Evolutionary conservation across 2,888 invertebrate genomes (phyloP), one percentile per base, ranked within the genome.

Genomic region (Ochlodes sylvanus): DNA sequence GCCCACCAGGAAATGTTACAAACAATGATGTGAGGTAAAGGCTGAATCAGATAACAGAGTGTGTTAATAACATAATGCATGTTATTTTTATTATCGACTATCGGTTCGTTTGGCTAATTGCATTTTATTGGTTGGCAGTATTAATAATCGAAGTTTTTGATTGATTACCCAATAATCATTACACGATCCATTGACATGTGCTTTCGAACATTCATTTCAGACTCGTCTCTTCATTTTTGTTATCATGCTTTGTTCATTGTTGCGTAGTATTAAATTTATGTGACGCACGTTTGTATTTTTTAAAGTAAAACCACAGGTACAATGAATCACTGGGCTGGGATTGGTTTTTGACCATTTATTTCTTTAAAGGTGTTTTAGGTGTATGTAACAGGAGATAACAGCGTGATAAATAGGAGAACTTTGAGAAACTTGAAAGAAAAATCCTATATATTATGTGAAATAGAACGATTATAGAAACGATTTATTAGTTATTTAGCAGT

Each of bases 1-100:
- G 92, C 87, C 85, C 86, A 76, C 88, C 89, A 71, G 89, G 90
- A 85, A 85, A 86, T 79, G 86, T 88, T 76, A 77, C 85, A 81
- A 82, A 81, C 77, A 84, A 84, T 79, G 84, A 82, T 75, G 76
- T 80, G 87, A 92, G 92, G 92, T 92, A 92, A 88, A 76, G 50
- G 21, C 52, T 44, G 34, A n/a, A 67, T 32, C 54, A 42, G 52
- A 61, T 60, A 67, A 60, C 61, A 15, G 55, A 55, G 67, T 67
- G 67, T 62, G 61, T 61, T 17, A 47, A 56, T 67, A 67, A 62
- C 21, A 62, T 55, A 63, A 42, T 63, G 61, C 61, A 67, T 62
- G 61, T 54, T 60, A 52, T 42, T 52, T 67, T 67, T 67, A 27
- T 55, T 32, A 67, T 67, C 60, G 34, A 61, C 52, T n/a, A 21